phyloP scores from a whole-genome alignment of 2,113 vertebrate species.

The Rhadina sibilatrix region DNA sequence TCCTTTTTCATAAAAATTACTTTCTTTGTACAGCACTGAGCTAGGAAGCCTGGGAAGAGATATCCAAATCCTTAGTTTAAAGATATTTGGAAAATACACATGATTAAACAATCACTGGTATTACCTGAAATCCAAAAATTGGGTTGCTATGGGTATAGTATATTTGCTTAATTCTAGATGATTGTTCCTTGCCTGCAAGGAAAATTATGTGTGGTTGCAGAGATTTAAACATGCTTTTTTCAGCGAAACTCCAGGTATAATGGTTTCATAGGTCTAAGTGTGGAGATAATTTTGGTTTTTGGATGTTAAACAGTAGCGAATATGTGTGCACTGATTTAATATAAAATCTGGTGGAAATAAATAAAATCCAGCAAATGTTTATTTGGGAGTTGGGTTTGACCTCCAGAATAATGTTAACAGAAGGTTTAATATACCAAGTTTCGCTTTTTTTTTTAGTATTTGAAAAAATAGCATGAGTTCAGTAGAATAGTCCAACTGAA shows the following conservation, averaged over 20 bases:
- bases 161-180: slow-evolving; percentile 58
- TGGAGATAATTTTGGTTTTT: slow-evolving; percentile 46
- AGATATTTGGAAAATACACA: slow-evolving; percentile 55
- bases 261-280: slow-evolving; percentile 26
- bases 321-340: neutral
- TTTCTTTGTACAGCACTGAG: neutral
- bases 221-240: slow-evolving; percentile 48
- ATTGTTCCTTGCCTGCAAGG: slow-evolving; percentile 62
- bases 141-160: slow-evolving; percentile 1
- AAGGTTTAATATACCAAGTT: neutral
- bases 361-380: slow-evolving; percentile 19
- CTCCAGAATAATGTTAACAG: neutral
- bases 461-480: neutral
- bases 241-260: slow-evolving; percentile 52
- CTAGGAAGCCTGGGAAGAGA: slow-evolving; percentile 22
- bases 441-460: neutral
- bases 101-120: slow-evolving; percentile 61
- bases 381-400: slow-evolving; percentile 26
- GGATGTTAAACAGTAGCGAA: slow-evolving; percentile 10
- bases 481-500: neutral
- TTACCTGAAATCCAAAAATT: slow-evolving; percentile 54
- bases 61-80: slow-evolving; percentile 45
- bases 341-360: slow-evolving; percentile 31
- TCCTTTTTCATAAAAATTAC: neutral
- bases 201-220: slow-evolving; percentile 51